Evolutionary conservation across 2,113 vertebrate species (phyloP).

Genomic region (Urocynchramus pylzowi): DNA sequence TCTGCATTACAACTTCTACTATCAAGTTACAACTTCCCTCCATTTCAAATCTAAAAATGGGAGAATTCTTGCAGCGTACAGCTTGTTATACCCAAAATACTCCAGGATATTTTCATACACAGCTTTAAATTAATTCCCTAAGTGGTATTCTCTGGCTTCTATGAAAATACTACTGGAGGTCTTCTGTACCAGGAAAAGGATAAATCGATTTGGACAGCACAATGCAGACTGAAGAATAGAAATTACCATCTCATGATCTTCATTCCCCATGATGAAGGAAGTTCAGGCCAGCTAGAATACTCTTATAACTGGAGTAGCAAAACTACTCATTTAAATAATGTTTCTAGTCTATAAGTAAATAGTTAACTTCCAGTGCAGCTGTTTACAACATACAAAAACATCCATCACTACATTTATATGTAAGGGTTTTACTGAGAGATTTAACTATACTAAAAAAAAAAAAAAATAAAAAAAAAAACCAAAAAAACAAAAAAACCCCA

Average conservation of each 20-base stretch:
- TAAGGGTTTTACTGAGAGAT: fast-evolving
- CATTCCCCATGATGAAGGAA: background rate
- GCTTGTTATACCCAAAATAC: background rate
- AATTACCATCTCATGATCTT: background rate
- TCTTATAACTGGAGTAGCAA: fast-evolving
- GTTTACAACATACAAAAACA: background rate
- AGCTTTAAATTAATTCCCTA: background rate
- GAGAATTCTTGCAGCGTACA: background rate
- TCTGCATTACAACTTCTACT: background rate
- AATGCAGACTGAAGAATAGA: background rate
- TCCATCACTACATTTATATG: background rate
- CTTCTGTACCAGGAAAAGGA: background rate
- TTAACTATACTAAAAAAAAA: no score
- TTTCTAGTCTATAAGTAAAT: background rate
- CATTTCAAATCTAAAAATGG: background rate
- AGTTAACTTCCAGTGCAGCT: background rate
- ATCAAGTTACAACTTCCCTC: background rate
- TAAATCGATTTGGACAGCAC: background rate
- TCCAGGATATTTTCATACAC: background rate
- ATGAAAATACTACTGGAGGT: background rate
- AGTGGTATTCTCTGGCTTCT: background rate
- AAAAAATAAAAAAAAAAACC: no score
- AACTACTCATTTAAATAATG: background rate
- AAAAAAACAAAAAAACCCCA: no score
- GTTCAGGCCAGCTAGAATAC: background rate